Evolutionary conservation across 1,140 invertebrate species (phyloP).

Genomic region (Aphelinus atriplicis): DNA sequence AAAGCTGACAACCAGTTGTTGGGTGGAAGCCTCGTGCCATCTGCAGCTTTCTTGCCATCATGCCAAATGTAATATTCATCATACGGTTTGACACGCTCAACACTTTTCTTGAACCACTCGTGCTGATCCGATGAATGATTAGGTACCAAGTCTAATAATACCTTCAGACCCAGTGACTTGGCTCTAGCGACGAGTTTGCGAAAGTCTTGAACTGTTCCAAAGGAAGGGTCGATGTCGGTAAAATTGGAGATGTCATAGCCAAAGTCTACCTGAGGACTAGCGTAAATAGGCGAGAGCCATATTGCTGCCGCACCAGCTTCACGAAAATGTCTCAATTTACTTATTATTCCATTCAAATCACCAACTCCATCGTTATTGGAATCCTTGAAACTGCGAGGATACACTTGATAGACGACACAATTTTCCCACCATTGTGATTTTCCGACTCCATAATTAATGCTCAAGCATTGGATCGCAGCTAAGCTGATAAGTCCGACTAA

Average conservation of each 20-base stretch:
- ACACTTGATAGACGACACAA: constrained; percentile 80
- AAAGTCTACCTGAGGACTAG: constrained; percentile 70
- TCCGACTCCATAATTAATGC: background rate
- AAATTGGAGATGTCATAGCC: constrained; percentile 77
- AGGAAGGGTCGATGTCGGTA: constrained; percentile 68
- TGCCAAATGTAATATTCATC: constrained; percentile 78
- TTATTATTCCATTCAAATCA: constrained; percentile 74
- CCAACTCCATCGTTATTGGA: constrained; percentile 80
- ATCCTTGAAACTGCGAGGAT: constrained; percentile 83
- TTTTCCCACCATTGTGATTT: constrained; percentile 77
- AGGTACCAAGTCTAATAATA: constrained; percentile 78
- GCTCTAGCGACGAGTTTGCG: constrained; percentile 63
- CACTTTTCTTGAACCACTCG: constrained; percentile 63
- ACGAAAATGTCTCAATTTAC: constrained; percentile 72
- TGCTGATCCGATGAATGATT: constrained; percentile 75
- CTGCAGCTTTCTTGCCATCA: constrained; percentile 53
- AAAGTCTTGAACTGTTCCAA: constrained; percentile 74
- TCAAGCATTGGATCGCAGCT: too few species aligned
- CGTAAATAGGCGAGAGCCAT: constrained; percentile 72
- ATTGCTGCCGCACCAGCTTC: constrained; percentile 74
- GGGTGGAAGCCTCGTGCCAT: constrained; percentile 45
- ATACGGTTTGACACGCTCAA: constrained; percentile 68
- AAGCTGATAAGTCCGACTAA: background rate
- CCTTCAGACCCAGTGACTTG: constrained; percentile 50
- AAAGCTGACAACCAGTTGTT: constrained; percentile 62